Conservation (phyloP, 2,113 vertebrate species). For the Sula dactylatra region DNA sequence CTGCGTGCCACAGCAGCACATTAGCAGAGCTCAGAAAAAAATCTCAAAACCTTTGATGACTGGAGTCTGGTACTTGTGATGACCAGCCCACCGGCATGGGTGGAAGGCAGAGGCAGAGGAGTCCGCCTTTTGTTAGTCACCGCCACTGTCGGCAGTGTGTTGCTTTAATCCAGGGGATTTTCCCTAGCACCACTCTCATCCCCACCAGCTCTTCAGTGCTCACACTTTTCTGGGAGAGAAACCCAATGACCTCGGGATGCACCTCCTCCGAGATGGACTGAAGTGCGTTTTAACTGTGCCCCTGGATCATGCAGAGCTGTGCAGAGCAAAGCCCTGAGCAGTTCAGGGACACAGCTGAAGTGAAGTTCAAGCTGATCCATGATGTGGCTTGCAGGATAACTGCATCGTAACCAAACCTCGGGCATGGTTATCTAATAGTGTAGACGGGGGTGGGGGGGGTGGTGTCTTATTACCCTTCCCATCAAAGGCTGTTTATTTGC, state of each 20-base stretch:
- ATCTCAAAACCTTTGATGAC: background rate
- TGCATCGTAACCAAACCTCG: rapidly evolving
- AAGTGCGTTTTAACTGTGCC: background rate
- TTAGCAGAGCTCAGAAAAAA: background rate
- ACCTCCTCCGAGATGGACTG: background rate
- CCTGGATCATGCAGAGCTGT: background rate
- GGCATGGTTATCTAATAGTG: background rate
- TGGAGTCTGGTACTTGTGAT: background rate
- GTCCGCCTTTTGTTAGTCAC: background rate
- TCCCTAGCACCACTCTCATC: background rate
- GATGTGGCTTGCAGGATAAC: background rate
- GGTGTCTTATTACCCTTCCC: background rate
- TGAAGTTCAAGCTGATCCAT: background rate
- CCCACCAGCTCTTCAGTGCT: background rate
- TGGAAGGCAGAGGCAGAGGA: background rate
- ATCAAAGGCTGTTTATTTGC: background rate
- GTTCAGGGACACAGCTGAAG: background rate
- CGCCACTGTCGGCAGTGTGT: background rate
- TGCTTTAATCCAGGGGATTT: background rate
- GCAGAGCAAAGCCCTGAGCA: background rate
- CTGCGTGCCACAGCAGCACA: background rate
- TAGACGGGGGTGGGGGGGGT: background rate
- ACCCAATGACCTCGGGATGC: background rate
- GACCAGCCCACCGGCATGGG: rapidly evolving
- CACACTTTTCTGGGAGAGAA: background rate